Evolutionary conservation across 1,140 invertebrate genomes (phyloP).

Genomic region (Vollenhovia emeryi): DNA sequence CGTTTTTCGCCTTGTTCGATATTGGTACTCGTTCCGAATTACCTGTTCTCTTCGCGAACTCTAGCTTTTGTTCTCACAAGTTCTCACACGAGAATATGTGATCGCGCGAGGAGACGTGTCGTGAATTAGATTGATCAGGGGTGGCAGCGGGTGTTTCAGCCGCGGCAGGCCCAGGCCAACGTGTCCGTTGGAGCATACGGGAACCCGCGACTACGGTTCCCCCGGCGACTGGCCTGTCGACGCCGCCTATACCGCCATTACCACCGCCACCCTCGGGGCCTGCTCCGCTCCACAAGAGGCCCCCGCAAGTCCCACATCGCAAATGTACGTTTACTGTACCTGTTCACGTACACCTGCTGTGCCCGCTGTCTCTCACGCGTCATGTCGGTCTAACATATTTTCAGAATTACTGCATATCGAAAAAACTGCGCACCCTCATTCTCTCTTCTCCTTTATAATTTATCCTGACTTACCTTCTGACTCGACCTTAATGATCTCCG

Average conservation of each 20-base stretch:
- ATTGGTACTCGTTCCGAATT: not conserved
- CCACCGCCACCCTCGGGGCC: slow-evolving; percentile 79
- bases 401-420: slow-evolving; percentile 50
- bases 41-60: not conserved
- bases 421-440: not conserved
- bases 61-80: slow-evolving; percentile 13
- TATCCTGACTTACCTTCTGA: not conserved
- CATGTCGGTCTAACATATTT: slow-evolving; percentile 56
- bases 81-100: slow-evolving; percentile 41
- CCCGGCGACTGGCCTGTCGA: slow-evolving; percentile 73
- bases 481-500: slow-evolving; percentile 1
- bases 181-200: slow-evolving; percentile 82
- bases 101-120: slow-evolving; percentile 43
- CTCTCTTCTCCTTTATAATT: not conserved
- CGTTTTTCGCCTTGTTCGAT: not conserved
- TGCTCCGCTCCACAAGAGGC: slow-evolving; percentile 79
- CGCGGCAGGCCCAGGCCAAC: slow-evolving; percentile 75
- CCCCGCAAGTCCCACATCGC: slow-evolving; percentile 76
- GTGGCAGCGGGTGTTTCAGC: slow-evolving; percentile 83
- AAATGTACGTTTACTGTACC: slow-evolving; percentile 80
- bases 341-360: slow-evolving; percentile 69
- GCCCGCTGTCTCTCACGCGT: slow-evolving; percentile 48
- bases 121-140: slow-evolving; percentile 78
- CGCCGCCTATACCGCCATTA: slow-evolving; percentile 74
- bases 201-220: slow-evolving; percentile 77